Conservation (phyloP, 1,140 invertebrate species). For the Nebria ingens region DNA sequence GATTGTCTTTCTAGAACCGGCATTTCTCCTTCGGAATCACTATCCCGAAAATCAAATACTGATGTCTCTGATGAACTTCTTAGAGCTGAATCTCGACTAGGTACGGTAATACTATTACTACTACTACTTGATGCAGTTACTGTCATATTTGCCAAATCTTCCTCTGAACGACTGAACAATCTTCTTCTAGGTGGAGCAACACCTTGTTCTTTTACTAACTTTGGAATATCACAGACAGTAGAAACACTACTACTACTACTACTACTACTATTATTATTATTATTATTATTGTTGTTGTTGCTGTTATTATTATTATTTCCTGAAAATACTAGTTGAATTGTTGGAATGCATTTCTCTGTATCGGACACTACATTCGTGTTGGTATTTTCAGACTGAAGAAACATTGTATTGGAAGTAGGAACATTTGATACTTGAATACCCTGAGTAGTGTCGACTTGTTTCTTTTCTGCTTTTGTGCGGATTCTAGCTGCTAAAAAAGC, state of each 20-base stretch:
- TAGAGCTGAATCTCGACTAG: constrained; percentile 38
- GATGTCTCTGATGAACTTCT: constrained; percentile 51
- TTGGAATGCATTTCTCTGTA: not conserved
- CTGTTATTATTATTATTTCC: too few species aligned
- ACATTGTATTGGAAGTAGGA: constrained; percentile 15
- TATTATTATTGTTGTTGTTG: constrained; percentile 6
- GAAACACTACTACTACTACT: constrained; percentile 37
- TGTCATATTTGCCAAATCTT: constrained; percentile 31
- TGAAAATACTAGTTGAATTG: not conserved
- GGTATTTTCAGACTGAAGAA: constrained; percentile 20
- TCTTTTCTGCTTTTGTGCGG: constrained; percentile 70
- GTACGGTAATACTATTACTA: constrained; percentile 23
- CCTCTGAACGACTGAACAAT: constrained; percentile 40
- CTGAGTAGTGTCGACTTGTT: constrained; percentile 48
- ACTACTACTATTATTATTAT: constrained; percentile 8
- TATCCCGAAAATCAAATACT: constrained; percentile 51
- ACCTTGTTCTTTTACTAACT: constrained; percentile 38
- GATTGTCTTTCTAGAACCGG: constrained; percentile 45
- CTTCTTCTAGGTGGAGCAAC: constrained; percentile 34
- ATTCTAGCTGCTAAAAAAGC: constrained; percentile 58
- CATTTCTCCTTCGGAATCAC: constrained; percentile 48
- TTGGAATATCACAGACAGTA: too few species aligned
- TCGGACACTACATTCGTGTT: constrained; percentile 2
- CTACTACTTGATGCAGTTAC: constrained; percentile 19
- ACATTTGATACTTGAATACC: constrained; percentile 34